These are phyloP conservation scores for Halcyon smyrnensis DNA, from an alignment of 2,797 vertebrate genomes.

Conservation along the genomic window DNA sequence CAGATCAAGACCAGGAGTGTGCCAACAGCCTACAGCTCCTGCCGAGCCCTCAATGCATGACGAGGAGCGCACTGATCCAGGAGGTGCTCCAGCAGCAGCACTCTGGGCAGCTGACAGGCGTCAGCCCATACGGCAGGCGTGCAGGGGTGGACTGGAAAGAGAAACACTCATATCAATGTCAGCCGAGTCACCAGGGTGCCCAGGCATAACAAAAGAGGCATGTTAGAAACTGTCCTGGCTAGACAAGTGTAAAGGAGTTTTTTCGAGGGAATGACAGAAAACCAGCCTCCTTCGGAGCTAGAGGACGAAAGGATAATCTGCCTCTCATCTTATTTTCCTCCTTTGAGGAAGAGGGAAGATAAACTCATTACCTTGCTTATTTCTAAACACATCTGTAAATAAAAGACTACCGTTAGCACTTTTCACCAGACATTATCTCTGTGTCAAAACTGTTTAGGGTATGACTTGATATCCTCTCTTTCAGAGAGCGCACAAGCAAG, in stretches of 20 bases:
- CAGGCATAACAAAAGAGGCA: background rate
- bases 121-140: background rate
- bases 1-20: background rate
- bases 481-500: background rate
- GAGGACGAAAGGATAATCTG: background rate
- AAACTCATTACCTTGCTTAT: background rate
- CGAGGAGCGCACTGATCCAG: background rate
- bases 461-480: conserved; percentile 8
- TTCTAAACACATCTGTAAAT: conserved; percentile 30
- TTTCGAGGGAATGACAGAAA: background rate
- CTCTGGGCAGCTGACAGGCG: background rate
- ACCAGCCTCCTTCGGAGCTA: background rate
- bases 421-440: background rate
- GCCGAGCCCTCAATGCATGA: background rate
- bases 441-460: conserved; percentile 19
- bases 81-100: background rate
- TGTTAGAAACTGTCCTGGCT: background rate
- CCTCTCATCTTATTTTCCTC: background rate
- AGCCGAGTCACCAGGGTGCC: background rate
- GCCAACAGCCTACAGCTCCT: background rate
- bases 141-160: background rate
- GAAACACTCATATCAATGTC: background rate
- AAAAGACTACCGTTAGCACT: conserved; percentile 1
- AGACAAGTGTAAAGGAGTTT: conserved; percentile 35
- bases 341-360: background rate